phyloP scores from a whole-genome alignment of 1,140 invertebrate genomes.

The Acyrthosiphon pisum region DNA sequence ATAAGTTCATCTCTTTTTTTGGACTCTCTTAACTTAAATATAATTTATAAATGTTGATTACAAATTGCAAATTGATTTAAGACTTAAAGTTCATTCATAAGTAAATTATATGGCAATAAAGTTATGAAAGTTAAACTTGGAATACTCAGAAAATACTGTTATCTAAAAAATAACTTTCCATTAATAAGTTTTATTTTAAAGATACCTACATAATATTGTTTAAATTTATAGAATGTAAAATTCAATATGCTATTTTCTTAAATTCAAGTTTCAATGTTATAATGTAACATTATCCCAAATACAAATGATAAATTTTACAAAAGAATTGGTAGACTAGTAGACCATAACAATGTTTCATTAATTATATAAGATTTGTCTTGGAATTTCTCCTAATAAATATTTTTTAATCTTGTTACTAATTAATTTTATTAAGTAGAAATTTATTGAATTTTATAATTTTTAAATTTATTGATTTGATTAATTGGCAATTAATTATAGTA shows the following conservation, averaged over 20 bases:
- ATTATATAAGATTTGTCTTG: neutral
- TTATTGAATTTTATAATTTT: neutral
- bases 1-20: neutral
- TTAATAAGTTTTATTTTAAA: too few species aligned
- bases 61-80: neutral
- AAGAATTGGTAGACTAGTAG: too few species aligned
- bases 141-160: too few species aligned
- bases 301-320: neutral
- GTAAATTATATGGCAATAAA: too few species aligned
- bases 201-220: neutral
- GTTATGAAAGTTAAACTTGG: too few species aligned
- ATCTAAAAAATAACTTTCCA: too few species aligned
- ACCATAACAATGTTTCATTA: neutral
- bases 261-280: neutral
- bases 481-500: neutral
- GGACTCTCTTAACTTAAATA: neutral
- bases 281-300: neutral
- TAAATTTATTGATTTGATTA: neutral
- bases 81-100: neutral
- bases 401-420: too few species aligned
- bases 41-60: neutral
- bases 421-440: too few species aligned
- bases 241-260: neutral
- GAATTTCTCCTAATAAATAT: too few species aligned
- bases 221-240: neutral